phyloP scores from a whole-genome alignment of 1,140 invertebrate genomes.

The Littorina saxatilis region DNA sequence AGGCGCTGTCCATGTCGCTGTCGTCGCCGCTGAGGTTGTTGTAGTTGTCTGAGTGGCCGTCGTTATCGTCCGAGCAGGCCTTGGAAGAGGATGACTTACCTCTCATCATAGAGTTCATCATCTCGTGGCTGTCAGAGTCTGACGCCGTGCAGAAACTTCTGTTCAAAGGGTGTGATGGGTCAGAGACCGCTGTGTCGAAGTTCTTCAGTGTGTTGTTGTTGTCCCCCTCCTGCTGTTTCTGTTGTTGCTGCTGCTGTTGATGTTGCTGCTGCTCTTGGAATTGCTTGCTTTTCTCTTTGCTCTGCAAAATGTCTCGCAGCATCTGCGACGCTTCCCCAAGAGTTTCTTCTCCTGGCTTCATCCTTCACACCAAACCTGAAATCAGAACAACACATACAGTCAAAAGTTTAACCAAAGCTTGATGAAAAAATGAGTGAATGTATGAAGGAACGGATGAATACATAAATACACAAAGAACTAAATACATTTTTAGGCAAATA shows the following conservation, averaged over 20 bases:
- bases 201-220: slow-evolving; percentile 58
- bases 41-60: slow-evolving; percentile 48
- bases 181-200: slow-evolving; percentile 67
- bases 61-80: slow-evolving; percentile 47
- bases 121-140: slow-evolving; percentile 69
- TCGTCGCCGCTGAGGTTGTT: slow-evolving; percentile 59
- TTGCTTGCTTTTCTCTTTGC: slow-evolving; percentile 50
- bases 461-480: background rate
- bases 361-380: slow-evolving; percentile 28
- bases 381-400: background rate
- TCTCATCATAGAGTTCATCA: slow-evolving; percentile 41
- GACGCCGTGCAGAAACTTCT: slow-evolving; percentile 61
- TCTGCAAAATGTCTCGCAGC: slow-evolving; percentile 77
- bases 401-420: background rate
- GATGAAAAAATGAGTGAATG: background rate
- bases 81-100: slow-evolving; percentile 40
- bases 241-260: slow-evolving; percentile 58
- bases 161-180: slow-evolving; percentile 55
- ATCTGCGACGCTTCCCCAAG: slow-evolving; percentile 72
- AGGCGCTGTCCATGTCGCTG: slow-evolving; percentile 43
- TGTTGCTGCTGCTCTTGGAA: slow-evolving; percentile 58
- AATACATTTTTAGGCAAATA: background rate
- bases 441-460: background rate
- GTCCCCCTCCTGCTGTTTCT: slow-evolving; percentile 76
- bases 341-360: slow-evolving; percentile 51